These are phyloP conservation scores for Oxyura jamaicensis DNA, from an alignment of 2,113 vertebrate species.

Conservation along the genomic window DNA sequence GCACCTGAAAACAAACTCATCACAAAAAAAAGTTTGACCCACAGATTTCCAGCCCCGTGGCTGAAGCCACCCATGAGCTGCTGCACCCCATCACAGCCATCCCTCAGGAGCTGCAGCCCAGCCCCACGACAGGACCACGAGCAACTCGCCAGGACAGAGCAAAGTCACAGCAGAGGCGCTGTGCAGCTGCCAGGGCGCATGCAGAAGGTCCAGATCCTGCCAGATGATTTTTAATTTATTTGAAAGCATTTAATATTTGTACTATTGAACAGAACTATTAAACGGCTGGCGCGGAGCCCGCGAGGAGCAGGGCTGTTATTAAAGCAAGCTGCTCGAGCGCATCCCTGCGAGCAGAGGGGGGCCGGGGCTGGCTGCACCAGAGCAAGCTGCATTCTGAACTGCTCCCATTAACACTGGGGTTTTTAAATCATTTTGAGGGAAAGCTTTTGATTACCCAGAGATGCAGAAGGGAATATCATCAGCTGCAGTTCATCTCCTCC, in stretches of 20 bases:
- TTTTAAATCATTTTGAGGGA: background rate
- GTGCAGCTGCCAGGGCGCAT: slow-evolving; percentile 42
- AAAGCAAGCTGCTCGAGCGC: slow-evolving; percentile 6
- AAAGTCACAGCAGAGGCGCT: background rate
- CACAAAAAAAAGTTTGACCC: background rate
- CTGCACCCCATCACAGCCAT: background rate
- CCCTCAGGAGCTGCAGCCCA: background rate
- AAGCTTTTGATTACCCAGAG: background rate
- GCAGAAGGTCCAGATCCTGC: background rate
- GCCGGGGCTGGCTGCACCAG: background rate
- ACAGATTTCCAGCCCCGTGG: background rate
- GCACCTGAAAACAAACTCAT: background rate
- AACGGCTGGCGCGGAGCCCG: slow-evolving; percentile 1
- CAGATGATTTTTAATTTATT: slow-evolving; percentile 34
- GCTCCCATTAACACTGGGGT: background rate
- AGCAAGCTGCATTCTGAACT: background rate
- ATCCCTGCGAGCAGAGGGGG: background rate
- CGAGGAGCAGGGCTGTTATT: background rate
- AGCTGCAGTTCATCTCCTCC: background rate
- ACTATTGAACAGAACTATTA: slow-evolving; percentile 20
- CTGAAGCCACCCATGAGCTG: background rate
- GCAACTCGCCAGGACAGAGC: background rate
- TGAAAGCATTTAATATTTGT: slow-evolving; percentile 37
- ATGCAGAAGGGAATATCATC: background rate
- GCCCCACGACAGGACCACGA: background rate